These are phyloP conservation scores for Rhinella marina DNA, from an alignment of 2,797 vertebrate genomes.

Conservation along the genomic window DNA sequence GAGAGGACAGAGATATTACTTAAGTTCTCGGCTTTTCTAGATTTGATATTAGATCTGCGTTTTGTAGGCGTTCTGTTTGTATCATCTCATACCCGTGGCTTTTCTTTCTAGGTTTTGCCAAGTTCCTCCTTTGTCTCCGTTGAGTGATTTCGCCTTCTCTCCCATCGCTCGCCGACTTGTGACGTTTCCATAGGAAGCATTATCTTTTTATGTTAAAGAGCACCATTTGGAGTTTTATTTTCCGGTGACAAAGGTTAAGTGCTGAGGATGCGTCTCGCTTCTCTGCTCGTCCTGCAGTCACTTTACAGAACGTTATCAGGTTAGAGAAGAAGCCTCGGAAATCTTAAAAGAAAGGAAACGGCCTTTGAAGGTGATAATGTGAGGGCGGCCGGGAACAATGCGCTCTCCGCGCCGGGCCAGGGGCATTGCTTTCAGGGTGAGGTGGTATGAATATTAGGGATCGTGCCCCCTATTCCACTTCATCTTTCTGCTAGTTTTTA, in stretches of 20 bases:
- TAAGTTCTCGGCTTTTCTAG: too few relatives aligned
- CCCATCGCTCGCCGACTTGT: constrained; percentile 15
- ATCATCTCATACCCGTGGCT: not conserved
- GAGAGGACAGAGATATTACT: too few relatives aligned
- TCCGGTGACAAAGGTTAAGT: constrained; percentile 41
- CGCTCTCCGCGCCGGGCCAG: not conserved
- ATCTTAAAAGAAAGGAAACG: not conserved
- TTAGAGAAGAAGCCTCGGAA: constrained; percentile 16
- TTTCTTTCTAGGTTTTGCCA: constrained; percentile 21
- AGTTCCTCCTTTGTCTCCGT: not conserved
- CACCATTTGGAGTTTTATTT: constrained; percentile 39
- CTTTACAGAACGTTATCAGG: constrained; percentile 22
- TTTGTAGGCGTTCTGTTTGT: not conserved
- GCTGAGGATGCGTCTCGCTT: constrained; percentile 26
- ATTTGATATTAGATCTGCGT: not conserved
- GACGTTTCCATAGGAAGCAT: constrained; percentile 32
- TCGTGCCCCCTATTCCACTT: not conserved
- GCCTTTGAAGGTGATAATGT: constrained; percentile 12
- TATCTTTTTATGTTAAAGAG: constrained; percentile 33
- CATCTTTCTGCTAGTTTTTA: too few relatives aligned
- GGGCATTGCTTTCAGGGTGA: not conserved
- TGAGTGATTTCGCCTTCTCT: not conserved
- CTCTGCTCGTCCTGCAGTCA: constrained; percentile 3
- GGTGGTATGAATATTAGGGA: not conserved
- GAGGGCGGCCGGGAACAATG: not conserved